These are phyloP conservation scores for Patiria miniata DNA, from an alignment of 35 echinoderm and acorn worm species.

Conservation along the genomic window DNA sequence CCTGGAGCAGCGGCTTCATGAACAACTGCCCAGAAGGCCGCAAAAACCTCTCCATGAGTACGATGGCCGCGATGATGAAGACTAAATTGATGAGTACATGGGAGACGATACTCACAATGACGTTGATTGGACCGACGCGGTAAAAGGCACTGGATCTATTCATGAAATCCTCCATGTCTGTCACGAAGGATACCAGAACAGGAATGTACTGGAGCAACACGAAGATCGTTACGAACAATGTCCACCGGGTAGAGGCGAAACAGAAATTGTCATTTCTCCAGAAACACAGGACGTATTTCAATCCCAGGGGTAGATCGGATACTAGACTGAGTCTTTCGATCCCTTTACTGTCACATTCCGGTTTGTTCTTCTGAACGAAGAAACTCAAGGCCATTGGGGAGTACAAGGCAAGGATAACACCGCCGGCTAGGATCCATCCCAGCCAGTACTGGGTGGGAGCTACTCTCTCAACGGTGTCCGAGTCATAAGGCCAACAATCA, in stretches of 20 bases:
- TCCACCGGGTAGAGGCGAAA: constrained; percentile 58
- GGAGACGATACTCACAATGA: constrained; percentile 12
- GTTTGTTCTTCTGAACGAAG: constrained; percentile 67
- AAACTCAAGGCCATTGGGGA: constrained; percentile 72
- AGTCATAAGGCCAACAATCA: constrained; percentile 61
- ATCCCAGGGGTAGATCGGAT: constrained; percentile 71
- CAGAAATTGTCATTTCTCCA: constrained; percentile 32
- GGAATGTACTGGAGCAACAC: constrained; percentile 74
- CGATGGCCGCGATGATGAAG: constrained; percentile 37
- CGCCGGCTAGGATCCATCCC: constrained; percentile 40
- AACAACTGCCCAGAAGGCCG: neutral
- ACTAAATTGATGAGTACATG: constrained; percentile 58
- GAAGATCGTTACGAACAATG: constrained; percentile 43
- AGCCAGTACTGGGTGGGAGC: constrained; percentile 51
- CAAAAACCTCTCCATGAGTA: constrained; percentile 8
- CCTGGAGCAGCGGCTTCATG: neutral
- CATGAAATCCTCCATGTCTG: constrained; percentile 34
- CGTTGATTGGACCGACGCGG: constrained; percentile 47
- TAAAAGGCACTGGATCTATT: constrained; percentile 46
- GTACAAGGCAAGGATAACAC: constrained; percentile 67
- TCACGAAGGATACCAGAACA: constrained; percentile 42
- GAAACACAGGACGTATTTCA: constrained; percentile 75
- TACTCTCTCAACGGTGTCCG: neutral
- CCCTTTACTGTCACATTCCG: neutral
- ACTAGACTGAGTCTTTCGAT: constrained; percentile 36